Evolutionary conservation across 2,888 invertebrate genomes (phyloP).

Genomic region (Eupeodes luniger): DNA sequence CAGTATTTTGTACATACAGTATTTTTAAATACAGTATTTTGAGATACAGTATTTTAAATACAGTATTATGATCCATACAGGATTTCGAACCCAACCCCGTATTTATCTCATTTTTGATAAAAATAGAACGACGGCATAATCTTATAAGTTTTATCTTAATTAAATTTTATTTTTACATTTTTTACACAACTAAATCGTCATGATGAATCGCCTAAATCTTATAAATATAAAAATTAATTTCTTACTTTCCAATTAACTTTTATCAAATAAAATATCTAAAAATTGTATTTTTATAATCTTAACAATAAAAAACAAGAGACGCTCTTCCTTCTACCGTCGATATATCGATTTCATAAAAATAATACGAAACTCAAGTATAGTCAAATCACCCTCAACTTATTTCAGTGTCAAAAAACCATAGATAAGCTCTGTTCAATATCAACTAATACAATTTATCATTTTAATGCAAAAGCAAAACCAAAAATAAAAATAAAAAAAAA

Average conservation of each 20-base stretch:
- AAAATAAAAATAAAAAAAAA: constrained; percentile 1
- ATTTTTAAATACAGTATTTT: too few species aligned
- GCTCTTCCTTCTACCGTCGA: neutral
- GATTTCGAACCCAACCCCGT: too few species aligned
- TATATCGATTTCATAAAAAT: neutral
- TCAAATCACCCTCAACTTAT: constrained; percentile 7
- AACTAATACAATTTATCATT: constrained; percentile 11
- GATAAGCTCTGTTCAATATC: constrained; percentile 7
- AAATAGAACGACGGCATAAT: too few species aligned
- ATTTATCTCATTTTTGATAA: too few species aligned
- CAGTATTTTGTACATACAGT: too few species aligned
- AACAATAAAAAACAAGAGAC: neutral
- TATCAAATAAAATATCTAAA: neutral
- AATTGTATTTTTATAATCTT: neutral
- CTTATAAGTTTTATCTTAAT: too few species aligned
- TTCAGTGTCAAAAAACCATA: neutral
- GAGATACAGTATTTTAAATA: too few species aligned
- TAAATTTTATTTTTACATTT: too few species aligned
- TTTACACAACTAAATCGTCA: neutral
- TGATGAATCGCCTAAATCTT: neutral
- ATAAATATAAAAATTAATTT: neutral
- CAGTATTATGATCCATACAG: too few species aligned
- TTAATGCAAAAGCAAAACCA: neutral
- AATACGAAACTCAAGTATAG: neutral
- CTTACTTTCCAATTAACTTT: neutral